Percentiles rank a stretch among this genome's conserved stretches.
These are phyloP conservation scores for Copsychus sechellarum DNA, from an alignment of 2,113 vertebrate genomes.

Conservation along the genomic window DNA sequence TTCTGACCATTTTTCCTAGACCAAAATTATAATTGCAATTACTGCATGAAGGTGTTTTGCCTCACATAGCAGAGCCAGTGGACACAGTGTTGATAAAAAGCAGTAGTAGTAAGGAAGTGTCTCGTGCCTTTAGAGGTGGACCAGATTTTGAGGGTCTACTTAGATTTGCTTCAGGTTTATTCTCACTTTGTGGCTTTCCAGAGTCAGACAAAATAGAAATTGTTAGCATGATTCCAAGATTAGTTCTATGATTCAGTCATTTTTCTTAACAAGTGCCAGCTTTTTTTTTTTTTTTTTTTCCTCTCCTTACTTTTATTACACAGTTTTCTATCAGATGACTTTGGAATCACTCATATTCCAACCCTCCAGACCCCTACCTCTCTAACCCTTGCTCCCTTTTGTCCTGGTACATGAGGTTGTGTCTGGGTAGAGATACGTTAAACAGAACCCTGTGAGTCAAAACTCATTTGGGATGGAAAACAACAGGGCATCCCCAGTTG, in stretches of 20 bases:
- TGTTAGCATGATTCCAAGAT: background rate
- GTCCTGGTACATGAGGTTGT: accelerated
- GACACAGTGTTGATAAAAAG: background rate
- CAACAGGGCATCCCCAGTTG: background rate
- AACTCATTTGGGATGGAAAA: background rate
- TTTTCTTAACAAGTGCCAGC: background rate
- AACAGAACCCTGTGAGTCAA: background rate
- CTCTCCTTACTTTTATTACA: background rate
- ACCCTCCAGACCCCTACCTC: accelerated
- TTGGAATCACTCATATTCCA: background rate
- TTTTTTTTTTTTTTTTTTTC: background rate
- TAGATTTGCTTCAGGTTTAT: background rate
- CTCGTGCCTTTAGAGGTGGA: background rate
- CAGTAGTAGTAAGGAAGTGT: background rate
- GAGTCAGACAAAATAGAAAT: background rate
- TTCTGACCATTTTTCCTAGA: background rate
- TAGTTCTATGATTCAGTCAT: background rate
- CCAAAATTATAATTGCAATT: background rate
- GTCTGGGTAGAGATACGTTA: background rate
- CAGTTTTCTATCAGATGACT: background rate
- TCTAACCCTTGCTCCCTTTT: accelerated
- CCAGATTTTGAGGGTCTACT: background rate
- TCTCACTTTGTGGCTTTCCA: background rate
- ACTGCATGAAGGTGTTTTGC: background rate
- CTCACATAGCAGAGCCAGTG: background rate